Conservation (phyloP, 2,888 invertebrate genomes). For the Stegophylla sp. region DNA sequence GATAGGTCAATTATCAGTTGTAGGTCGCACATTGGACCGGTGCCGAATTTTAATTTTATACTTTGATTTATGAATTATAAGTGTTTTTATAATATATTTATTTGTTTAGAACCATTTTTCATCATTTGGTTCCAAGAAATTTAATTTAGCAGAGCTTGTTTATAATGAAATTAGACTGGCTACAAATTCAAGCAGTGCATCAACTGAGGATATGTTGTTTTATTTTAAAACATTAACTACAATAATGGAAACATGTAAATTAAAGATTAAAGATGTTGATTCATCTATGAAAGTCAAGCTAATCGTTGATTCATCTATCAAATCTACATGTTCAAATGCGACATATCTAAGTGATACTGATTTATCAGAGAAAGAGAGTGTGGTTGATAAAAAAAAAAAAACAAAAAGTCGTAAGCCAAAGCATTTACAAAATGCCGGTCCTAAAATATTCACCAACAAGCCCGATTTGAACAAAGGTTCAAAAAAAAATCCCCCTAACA, state of each 20-base stretch:
- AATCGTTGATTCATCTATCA: not conserved
- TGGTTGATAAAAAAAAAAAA: not conserved
- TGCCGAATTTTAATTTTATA: not conserved
- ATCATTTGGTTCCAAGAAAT: constrained; percentile 29
- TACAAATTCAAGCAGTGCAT: constrained; percentile 8
- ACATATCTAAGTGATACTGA: not conserved
- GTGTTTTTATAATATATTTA: not conserved
- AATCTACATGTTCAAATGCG: not conserved
- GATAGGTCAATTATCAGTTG: constrained; percentile 14
- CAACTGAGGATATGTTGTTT: constrained; percentile 22
- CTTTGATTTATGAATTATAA: too few species aligned
- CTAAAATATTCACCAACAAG: not conserved
- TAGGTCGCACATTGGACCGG: constrained; percentile 22
- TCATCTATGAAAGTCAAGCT: constrained; percentile 16
- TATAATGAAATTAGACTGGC: constrained; percentile 46
- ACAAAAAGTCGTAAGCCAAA: constrained; percentile 2
- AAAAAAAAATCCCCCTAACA: not conserved
- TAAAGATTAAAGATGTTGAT: constrained; percentile 38
- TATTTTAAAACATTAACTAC: constrained; percentile 32
- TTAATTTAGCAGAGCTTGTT: constrained; percentile 49
- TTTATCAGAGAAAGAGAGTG: not conserved
- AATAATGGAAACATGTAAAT: constrained; percentile 29
- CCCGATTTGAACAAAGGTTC: not conserved
- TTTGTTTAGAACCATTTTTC: constrained; percentile 46
- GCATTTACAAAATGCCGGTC: not conserved